A percentile compares a stretch with the other conserved stretches of the same genome.
These are phyloP conservation scores for Callospermophilus lateralis DNA, from an alignment of 2,113 vertebrate species.

Conservation along the genomic window DNA sequence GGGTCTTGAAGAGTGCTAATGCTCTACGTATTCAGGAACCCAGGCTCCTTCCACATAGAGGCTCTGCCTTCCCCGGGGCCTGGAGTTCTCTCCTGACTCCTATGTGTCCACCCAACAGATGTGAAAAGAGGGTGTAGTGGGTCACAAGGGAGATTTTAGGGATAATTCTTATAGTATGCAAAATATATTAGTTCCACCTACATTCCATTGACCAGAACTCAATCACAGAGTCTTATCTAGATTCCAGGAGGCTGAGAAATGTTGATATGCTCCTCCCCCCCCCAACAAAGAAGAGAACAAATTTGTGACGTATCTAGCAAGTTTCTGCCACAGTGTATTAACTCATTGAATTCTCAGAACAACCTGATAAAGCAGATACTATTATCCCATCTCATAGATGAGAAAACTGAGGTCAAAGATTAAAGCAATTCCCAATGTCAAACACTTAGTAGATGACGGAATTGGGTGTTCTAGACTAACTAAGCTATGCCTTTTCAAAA, in stretches of 20 bases:
- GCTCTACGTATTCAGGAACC: not conserved
- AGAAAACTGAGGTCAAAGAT: not conserved
- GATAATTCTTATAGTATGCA: not conserved
- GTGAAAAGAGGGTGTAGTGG: not conserved
- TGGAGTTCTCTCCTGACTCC: too few relatives aligned
- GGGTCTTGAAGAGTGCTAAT: too few relatives aligned
- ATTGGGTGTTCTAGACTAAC: not conserved
- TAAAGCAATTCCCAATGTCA: not conserved
- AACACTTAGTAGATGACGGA: not conserved
- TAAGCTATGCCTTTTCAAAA: not conserved
- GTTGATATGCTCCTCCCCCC: not conserved
- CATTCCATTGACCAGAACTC: not conserved
- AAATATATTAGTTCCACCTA: not conserved
- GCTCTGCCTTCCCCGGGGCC: not conserved
- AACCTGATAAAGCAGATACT: not conserved
- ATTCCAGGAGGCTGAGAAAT: not conserved
- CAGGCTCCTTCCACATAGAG: not conserved
- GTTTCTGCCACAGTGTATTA: not conserved
- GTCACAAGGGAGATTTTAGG: not conserved
- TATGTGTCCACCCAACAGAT: not conserved
- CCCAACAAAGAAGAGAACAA: not conserved
- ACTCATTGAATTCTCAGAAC: constrained; percentile 28
- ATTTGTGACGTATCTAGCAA: not conserved
- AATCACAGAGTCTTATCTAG: not conserved
- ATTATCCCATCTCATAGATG: not conserved